phyloP scores from a whole-genome alignment of 1,140 invertebrate genomes.

The Panagrolaimus sp. region DNA sequence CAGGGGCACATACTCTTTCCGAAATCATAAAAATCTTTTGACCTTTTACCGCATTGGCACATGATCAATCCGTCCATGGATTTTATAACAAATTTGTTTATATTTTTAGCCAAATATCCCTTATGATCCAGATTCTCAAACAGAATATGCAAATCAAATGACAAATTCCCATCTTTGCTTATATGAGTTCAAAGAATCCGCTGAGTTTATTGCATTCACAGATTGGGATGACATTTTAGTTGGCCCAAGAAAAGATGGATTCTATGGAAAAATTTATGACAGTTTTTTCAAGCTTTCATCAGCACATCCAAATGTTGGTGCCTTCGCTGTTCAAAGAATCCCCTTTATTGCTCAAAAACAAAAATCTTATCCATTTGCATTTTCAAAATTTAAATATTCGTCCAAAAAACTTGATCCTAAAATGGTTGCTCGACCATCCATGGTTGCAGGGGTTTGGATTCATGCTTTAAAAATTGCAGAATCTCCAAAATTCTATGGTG shows the following conservation, averaged over 20 bases:
- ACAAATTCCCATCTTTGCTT: constrained; percentile 33
- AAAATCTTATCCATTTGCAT: not conserved
- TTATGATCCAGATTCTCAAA: not conserved
- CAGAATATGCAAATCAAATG: constrained; percentile 10
- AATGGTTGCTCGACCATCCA: not conserved
- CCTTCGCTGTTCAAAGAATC: not conserved
- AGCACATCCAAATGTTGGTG: not conserved
- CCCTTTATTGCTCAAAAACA: not conserved
- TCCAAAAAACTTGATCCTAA: not conserved
- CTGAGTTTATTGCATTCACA: constrained; percentile 43
- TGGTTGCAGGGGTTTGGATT: constrained; percentile 2
- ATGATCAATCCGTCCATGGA: too few species aligned
- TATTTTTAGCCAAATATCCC: not conserved
- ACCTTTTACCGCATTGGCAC: too few species aligned
- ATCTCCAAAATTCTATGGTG: not conserved
- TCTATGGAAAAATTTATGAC: not conserved
- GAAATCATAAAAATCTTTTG: not conserved
- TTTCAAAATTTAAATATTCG: not conserved
- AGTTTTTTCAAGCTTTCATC: not conserved
- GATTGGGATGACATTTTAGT: constrained; percentile 43
- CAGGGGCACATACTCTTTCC: too few species aligned
- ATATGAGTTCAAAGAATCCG: constrained; percentile 39
- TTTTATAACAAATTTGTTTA: too few species aligned
- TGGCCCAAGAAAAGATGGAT: not conserved
- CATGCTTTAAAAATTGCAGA: not conserved